Conservation (phyloP, 2,888 invertebrate species). For the Eupsilia transversa region DNA sequence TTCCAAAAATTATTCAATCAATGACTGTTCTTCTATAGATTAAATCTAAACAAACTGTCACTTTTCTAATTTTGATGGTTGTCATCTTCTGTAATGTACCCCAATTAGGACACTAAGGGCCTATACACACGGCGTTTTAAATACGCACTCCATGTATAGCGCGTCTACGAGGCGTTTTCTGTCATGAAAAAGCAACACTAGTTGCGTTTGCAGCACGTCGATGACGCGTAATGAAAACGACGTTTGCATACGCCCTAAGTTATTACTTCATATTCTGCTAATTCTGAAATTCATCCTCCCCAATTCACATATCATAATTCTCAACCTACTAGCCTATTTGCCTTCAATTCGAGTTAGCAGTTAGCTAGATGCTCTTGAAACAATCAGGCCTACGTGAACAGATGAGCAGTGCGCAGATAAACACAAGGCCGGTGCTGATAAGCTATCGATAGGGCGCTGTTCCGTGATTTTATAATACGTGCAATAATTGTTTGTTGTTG, state of each 20-base stretch:
- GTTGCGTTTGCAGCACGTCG: not conserved
- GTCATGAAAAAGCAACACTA: not conserved
- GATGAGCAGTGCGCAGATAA: slow-evolving; percentile 59
- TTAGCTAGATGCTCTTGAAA: slow-evolving; percentile 53
- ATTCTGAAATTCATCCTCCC: not conserved
- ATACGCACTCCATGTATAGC: not conserved
- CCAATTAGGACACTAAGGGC: not conserved
- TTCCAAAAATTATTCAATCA: not conserved
- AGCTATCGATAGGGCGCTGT: slow-evolving; percentile 52
- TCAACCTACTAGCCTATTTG: not conserved
- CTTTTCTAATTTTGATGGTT: not conserved
- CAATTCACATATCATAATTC: not conserved
- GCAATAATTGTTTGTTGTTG: slow-evolving; percentile 56
- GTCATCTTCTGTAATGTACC: not conserved
- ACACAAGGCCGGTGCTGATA: slow-evolving; percentile 61
- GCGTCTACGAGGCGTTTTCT: no score
- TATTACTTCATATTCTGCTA: not conserved
- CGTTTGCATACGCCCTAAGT: not conserved
- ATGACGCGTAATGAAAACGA: not conserved
- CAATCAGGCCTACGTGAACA: slow-evolving; percentile 46
- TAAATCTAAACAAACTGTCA: not conserved
- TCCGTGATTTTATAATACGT: slow-evolving; percentile 63
- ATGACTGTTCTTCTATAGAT: not conserved
- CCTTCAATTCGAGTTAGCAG: slow-evolving; percentile 34
- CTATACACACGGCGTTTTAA: not conserved